phyloP scores from a whole-genome alignment of 2,113 vertebrate species.

The Barnardius zonarius region DNA sequence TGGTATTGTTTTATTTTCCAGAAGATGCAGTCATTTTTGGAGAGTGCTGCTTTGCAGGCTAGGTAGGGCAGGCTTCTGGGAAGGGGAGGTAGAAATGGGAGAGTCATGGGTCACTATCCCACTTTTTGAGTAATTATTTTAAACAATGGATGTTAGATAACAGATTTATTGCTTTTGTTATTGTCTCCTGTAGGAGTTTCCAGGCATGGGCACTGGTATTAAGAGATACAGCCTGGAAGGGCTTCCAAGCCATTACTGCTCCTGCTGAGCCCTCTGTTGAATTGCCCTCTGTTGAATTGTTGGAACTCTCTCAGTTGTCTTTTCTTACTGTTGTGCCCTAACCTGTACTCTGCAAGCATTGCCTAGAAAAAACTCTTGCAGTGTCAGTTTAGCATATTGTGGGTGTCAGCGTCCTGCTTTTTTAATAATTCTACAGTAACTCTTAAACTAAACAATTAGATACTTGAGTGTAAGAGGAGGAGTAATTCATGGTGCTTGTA shows the following conservation, averaged over 20 bases:
- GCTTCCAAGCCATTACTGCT: not conserved
- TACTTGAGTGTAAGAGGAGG: not conserved
- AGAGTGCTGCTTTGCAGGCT: not conserved
- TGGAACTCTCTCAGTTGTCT: not conserved
- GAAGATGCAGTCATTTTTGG: not conserved
- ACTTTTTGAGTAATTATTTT: not conserved
- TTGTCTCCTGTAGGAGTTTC: not conserved
- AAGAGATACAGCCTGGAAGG: not conserved
- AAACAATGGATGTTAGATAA: not conserved
- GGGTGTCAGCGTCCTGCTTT: not conserved
- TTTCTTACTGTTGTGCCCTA: not conserved
- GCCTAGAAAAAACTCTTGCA: not conserved
- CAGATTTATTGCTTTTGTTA: not conserved
- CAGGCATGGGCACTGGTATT: not conserved
- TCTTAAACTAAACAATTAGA: not conserved
- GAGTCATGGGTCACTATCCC: not conserved
- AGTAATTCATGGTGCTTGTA: not conserved
- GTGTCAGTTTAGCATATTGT: not conserved
- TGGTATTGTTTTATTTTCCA: not conserved
- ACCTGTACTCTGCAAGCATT: not conserved
- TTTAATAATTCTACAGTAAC: not conserved
- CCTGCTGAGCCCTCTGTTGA: accelerated
- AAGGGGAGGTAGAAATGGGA: not conserved
- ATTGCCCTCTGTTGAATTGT: not conserved
- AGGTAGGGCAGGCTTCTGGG: not conserved